Base-by-base conservation (phyloP, 2,888 invertebrate species). In the Drosophila neotestacea region DNA sequence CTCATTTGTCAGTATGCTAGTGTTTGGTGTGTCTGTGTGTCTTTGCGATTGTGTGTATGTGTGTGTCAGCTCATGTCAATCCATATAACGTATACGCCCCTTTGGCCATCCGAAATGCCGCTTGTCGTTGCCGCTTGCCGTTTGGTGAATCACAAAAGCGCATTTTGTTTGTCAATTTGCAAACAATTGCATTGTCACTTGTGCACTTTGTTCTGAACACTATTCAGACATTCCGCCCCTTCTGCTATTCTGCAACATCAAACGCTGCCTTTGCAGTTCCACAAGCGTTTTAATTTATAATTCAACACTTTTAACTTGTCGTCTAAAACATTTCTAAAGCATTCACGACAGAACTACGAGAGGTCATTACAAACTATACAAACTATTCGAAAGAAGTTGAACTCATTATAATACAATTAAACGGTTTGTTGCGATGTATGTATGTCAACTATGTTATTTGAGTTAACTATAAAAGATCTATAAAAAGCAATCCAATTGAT, bases 251-350 rank as follows among this genome's bases (percentile, higher is more conserved):
- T 56, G 59, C 51, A 58, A 48, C 70, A 59, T 69, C 67, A 69
- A 79, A 65, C 58, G 60, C 44, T 52, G 50, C 47, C 60, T 61
- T 61, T 68, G 56, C 46, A 39, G 51, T 48, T 59, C 56, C 61
- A 50, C 58, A 32, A 65, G 65, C 65, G 65, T 81, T 86, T 81
- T 68, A 81, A 86, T 86, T 80, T 81, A 70, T 73, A 77, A 86
- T 70, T 59, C 59, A 73, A 61, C 67, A 60, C 41, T 59, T 36
- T 34, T n/a, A 46, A 50, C 38, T 41, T 56, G 50, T 60, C 61
- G 13, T 65, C 13, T 51, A 73, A 67, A 60, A 50, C 59, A 62
- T 56, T 70, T 56, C 44, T 39, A 42, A 64, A 61, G 44, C 47
- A 52, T 42, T 51, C 38, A 58, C 13, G 5, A 62, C 34, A 61